Percentiles rank a stretch among this genome's conserved stretches.
These are phyloP conservation scores for Vulpes ferrilata DNA, from an alignment of 2,113 vertebrate genomes.

Conservation along the genomic window DNA sequence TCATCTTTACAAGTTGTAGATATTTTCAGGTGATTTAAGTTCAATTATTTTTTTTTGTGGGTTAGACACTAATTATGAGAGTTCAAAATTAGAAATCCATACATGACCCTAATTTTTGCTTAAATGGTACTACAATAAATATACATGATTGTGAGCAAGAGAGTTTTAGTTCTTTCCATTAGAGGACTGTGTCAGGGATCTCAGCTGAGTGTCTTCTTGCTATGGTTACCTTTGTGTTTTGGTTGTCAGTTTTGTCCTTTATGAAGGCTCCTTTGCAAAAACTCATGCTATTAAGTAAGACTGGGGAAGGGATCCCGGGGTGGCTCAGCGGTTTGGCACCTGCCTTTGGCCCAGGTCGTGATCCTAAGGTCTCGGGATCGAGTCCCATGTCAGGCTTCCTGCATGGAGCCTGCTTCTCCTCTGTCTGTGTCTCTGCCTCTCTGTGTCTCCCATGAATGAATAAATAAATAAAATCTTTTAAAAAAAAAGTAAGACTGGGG, in stretches of 20 bases:
- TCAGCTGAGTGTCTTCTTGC: background rate
- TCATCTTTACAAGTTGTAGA: background rate
- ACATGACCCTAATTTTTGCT: constrained; percentile 38
- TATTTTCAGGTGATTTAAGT: constrained; percentile 7
- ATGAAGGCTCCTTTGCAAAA: background rate
- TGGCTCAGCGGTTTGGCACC: too few species aligned
- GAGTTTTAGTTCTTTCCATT: background rate
- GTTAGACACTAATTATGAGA: background rate
- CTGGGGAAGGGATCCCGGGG: too few species aligned
- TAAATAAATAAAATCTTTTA: too few species aligned
- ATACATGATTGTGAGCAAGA: background rate
- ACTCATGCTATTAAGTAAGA: too few species aligned
- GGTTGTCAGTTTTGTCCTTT: constrained; percentile 11
- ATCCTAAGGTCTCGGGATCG: too few species aligned
- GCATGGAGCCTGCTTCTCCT: too few species aligned
- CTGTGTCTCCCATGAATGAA: too few species aligned
- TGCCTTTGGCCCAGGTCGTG: too few species aligned
- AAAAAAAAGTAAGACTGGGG: background rate
- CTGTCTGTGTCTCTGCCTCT: too few species aligned
- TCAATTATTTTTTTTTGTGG: background rate
- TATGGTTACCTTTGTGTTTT: constrained; percentile 5
- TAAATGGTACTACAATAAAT: background rate
- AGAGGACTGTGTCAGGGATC: background rate
- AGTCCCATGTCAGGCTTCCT: too few species aligned
- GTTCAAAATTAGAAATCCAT: background rate